Percentiles rank a stretch among this genome's conserved stretches.
These are phyloP conservation scores for Epirrita christyi DNA, from an alignment of 2,888 invertebrate species.

Conservation along the genomic window DNA sequence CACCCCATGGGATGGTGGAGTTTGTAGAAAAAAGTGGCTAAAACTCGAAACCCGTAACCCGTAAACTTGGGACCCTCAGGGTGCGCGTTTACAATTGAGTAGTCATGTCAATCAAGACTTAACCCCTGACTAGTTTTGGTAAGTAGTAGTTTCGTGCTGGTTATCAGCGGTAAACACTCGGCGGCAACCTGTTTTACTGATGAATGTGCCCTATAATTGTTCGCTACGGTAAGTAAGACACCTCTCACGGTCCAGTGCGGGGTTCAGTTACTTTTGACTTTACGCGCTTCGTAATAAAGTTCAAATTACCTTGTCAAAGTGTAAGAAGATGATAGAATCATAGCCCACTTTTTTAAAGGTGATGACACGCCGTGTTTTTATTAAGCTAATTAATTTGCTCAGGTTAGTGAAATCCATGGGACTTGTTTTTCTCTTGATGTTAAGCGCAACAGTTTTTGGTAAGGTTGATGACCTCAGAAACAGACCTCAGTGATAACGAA, in stretches of 20 bases:
- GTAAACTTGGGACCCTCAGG: too few species aligned
- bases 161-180: not conserved
- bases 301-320: conserved; percentile 18
- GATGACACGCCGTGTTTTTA: conserved; percentile 66
- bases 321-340: conserved; percentile 35
- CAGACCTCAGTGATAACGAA: not conserved
- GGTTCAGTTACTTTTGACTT: conserved; percentile 13
- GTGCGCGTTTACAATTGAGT: too few species aligned
- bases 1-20: too few species aligned
- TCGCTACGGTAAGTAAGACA: conserved; percentile 50
- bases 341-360: conserved; percentile 66
- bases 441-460: conserved; percentile 23
- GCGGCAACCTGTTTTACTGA: conserved; percentile 10
- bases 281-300: conserved; percentile 11
- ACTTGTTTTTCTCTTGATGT: conserved; percentile 25
- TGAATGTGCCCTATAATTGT: conserved; percentile 43
- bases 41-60: too few species aligned
- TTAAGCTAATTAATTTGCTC: conserved; percentile 67
- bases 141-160: not conserved
- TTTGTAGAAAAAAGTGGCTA: too few species aligned
- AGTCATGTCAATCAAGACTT: too few species aligned
- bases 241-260: conserved; percentile 53
- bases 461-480: conserved; percentile 11
- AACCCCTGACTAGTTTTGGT: too few species aligned
- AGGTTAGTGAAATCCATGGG: conserved; percentile 66